A percentile compares a stretch with the other conserved stretches of the same genome.
These are phyloP conservation scores for Pseudorhiza aurosa DNA, from an alignment of 30 jellyfish, hydroid and myxozoan genomes.

Conservation along the genomic window DNA sequence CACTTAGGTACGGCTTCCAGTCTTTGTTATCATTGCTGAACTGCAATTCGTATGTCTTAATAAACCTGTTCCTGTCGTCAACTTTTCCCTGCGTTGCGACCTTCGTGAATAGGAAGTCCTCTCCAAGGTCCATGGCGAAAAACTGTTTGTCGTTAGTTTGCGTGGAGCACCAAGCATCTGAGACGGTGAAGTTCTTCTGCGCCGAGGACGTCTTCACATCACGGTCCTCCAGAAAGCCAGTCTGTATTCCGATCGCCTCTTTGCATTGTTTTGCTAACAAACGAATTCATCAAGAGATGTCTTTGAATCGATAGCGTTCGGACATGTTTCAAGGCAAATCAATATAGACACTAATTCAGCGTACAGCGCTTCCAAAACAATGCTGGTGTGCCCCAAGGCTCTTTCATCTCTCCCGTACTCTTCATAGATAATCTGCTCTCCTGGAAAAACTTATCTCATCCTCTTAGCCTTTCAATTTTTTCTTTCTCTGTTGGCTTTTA, in stretches of 20 bases:
- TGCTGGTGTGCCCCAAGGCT: no score
- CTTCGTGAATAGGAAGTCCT: constrained; percentile 86
- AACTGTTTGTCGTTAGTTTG: constrained; percentile 83
- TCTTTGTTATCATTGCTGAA: constrained; percentile 89
- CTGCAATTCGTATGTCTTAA: constrained; percentile 65
- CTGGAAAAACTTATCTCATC: no score
- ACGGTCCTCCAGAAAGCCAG: constrained; percentile 96
- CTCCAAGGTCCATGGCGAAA: constrained; percentile 97
- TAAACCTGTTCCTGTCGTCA: constrained; percentile 83
- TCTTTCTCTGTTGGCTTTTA: no score
- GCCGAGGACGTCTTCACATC: constrained; percentile 96
- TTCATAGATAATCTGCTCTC: no score
- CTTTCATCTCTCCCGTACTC: no score
- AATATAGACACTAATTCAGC: no score
- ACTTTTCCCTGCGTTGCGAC: constrained; percentile 97
- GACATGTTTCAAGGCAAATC: no score
- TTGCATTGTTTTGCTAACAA: constrained; percentile 63
- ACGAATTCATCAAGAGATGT: no score
- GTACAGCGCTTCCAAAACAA: no score
- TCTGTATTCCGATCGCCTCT: constrained; percentile 94
- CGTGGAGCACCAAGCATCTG: constrained; percentile 97
- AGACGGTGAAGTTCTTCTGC: constrained; percentile 83
- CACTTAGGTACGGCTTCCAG: constrained; percentile 77
- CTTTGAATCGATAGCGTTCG: no score
- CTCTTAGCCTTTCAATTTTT: no score